Conservation (phyloP, 2,888 invertebrate genomes). For the Mylabris sibirica region DNA sequence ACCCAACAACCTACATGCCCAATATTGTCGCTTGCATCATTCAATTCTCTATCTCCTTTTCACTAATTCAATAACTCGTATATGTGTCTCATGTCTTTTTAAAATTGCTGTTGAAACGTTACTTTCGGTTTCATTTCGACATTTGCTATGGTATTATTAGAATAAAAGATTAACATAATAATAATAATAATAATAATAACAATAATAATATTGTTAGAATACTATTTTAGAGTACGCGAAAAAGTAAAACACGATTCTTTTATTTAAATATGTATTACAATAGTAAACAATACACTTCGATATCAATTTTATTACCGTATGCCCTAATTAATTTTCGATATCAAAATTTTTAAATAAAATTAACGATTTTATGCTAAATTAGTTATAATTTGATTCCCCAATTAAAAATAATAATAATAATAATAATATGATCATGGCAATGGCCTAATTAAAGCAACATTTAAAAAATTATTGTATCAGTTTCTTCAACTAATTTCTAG, state of each 20-base stretch:
- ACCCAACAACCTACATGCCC: constrained; percentile 57
- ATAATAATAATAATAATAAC: not conserved
- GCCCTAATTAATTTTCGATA: not conserved
- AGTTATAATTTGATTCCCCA: constrained; percentile 26
- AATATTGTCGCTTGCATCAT: constrained; percentile 56
- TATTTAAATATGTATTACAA: not conserved
- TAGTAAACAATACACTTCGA: not conserved
- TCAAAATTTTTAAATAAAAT: not conserved
- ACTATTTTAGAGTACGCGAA: not conserved
- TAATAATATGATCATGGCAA: constrained; percentile 49
- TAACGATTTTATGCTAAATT: not conserved
- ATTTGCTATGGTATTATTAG: constrained; percentile 9
- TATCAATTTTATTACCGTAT: not conserved
- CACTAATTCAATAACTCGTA: constrained; percentile 17
- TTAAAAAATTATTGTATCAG: not conserved
- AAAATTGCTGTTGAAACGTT: not conserved
- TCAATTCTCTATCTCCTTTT: constrained; percentile 33
- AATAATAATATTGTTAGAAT: constrained; percentile 1
- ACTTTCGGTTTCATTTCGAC: constrained; percentile 13
- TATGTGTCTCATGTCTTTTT: not conserved
- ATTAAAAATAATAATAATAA: constrained; percentile 1
- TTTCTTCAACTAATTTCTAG: no score
- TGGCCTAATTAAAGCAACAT: constrained; percentile 47
- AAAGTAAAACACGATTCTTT: not conserved
- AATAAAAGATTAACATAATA: constrained; percentile 7